These are phyloP conservation scores for Thymelicus lineola DNA, from an alignment of 2,888 invertebrate genomes.

Conservation along the genomic window DNA sequence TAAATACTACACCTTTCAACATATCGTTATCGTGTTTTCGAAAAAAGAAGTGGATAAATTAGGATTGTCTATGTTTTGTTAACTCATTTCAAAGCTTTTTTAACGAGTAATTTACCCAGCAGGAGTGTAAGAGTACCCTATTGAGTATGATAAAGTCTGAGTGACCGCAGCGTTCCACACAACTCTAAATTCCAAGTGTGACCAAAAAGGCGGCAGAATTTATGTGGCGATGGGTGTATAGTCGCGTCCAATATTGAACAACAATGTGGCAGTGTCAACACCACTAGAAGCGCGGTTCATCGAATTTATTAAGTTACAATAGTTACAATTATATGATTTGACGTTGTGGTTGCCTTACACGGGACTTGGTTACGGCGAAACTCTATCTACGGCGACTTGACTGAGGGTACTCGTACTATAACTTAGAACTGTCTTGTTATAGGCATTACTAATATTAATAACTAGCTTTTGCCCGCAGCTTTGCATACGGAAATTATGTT, in stretches of 20 bases:
- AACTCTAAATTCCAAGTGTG: not conserved
- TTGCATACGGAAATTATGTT: too few relatives aligned
- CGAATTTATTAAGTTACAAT: conserved; percentile 20
- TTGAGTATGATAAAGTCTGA: not conserved
- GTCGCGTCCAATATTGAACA: not conserved
- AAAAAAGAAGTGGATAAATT: too few relatives aligned
- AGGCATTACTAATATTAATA: too few relatives aligned
- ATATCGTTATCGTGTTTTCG: too few relatives aligned
- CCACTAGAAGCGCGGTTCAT: conserved; percentile 13
- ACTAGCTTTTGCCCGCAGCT: too few relatives aligned
- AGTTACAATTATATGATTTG: conserved; percentile 19
- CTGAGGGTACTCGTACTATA: not conserved
- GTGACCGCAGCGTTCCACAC: too few relatives aligned
- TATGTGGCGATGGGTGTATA: not conserved
- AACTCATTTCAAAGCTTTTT: too few relatives aligned
- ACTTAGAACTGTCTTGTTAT: too few relatives aligned
- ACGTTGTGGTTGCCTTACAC: conserved; percentile 33
- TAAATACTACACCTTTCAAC: too few relatives aligned
- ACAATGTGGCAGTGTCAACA: conserved; percentile 4
- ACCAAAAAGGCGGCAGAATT: not conserved
- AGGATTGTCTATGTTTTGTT: too few relatives aligned
- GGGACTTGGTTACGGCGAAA: conserved; percentile 26
- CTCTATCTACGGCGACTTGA: not conserved
- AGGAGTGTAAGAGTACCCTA: not conserved
- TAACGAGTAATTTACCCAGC: too few relatives aligned